Conservation (phyloP, 2,888 invertebrate genomes). For the Trichopoda pennipes region DNA sequence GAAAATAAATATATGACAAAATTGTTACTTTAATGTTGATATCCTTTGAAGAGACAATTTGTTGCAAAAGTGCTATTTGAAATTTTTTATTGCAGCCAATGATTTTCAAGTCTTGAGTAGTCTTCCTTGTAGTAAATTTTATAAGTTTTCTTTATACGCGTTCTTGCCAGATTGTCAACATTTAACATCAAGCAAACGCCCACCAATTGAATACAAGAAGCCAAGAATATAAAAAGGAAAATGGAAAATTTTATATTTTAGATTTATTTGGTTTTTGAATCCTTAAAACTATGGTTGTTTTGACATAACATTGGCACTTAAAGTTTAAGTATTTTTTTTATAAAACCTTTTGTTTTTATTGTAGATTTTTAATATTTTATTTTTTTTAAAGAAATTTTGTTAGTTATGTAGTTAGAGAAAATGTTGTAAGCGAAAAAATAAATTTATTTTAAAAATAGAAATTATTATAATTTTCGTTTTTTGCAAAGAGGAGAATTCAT, state of each 20-base stretch:
- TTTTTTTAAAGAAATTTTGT: too few species aligned
- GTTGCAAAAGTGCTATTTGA: conserved; percentile 59
- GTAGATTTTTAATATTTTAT: background rate
- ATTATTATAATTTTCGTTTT: too few species aligned
- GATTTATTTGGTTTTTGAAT: background rate
- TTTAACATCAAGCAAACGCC: conserved; percentile 14
- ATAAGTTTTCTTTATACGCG: conserved; percentile 44
- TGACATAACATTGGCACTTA: background rate
- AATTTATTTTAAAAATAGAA: too few species aligned
- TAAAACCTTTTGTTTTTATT: background rate
- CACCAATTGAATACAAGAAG: conserved; percentile 10
- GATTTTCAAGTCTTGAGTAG: conserved; percentile 29
- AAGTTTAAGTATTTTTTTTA: background rate
- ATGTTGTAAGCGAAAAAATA: too few species aligned
- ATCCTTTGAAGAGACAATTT: conserved; percentile 52
- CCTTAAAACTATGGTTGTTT: background rate
- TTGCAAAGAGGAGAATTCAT: too few species aligned
- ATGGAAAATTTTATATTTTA: background rate
- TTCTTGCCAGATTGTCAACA: conserved; percentile 26
- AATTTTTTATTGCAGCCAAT: conserved; percentile 54
- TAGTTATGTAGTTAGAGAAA: too few species aligned
- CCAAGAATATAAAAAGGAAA: conserved; percentile 1
- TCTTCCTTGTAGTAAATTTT: conserved; percentile 39
- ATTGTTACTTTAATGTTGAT: conserved; percentile 16
- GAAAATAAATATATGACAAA: background rate